Evolutionary conservation across 1,140 invertebrate genomes (phyloP).

Genomic region (Bombus picipes): DNA sequence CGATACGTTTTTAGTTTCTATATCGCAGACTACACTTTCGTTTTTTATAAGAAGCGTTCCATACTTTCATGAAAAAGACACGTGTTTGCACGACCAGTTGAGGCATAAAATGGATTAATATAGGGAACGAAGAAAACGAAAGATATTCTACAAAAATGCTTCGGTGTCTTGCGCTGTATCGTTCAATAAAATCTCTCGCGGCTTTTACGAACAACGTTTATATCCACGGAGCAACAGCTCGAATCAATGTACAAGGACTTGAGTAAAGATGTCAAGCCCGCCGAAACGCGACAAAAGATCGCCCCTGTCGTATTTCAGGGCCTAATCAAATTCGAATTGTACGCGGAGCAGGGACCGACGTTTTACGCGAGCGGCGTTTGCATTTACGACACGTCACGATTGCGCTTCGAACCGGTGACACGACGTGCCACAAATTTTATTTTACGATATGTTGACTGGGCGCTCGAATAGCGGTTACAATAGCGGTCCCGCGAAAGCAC

Average conservation of each 20-base stretch:
- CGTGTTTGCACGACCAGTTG: too few relatives aligned
- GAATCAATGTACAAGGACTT: neutral
- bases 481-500: conserved; percentile 29
- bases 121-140: too few relatives aligned
- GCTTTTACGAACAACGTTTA: neutral
- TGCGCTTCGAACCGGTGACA: conserved; percentile 51
- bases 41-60: neutral
- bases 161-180: neutral
- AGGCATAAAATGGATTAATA: too few relatives aligned
- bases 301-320: neutral
- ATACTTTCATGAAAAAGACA: too few relatives aligned
- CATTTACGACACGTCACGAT: conserved; percentile 56
- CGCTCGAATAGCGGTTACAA: conserved; percentile 33
- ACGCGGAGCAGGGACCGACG: neutral
- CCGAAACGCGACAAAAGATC: neutral
- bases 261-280: conserved; percentile 25
- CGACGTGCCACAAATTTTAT: conserved; percentile 61
- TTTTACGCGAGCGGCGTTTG: conserved; percentile 13
- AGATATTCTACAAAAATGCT: too few relatives aligned
- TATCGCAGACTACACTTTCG: fast-evolving
- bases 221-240: neutral
- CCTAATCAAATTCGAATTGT: conserved; percentile 55
- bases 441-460: conserved; percentile 64
- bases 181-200: neutral
- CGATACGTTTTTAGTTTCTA: neutral